Percentiles rank a stretch among this genome's conserved stretches.
These are phyloP conservation scores for Amphiduros pacificus DNA, from an alignment of 2,888 invertebrate genomes.

Conservation along the genomic window DNA sequence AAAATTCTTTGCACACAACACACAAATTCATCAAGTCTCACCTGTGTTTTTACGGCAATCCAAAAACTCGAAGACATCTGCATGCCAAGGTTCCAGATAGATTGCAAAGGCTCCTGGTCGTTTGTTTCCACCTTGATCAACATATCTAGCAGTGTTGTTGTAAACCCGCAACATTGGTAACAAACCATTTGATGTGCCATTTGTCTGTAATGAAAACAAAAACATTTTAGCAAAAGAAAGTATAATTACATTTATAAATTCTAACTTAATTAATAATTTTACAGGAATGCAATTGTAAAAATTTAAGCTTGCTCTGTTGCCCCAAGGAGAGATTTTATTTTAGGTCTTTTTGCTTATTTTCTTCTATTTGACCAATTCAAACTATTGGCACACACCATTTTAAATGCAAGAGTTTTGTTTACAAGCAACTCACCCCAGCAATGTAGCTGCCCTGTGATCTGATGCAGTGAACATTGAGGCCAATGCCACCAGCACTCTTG, in stretches of 20 bases:
- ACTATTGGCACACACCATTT: too few relatives aligned
- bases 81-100: constrained; percentile 98
- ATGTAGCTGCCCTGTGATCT: constrained; percentile 89
- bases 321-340: too few relatives aligned
- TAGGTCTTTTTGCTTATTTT: too few relatives aligned
- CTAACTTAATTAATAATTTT: too few relatives aligned
- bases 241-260: background rate
- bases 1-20: background rate
- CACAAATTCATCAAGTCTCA: constrained; percentile 66
- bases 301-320: too few relatives aligned
- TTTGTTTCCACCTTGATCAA: constrained; percentile 96
- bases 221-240: background rate
- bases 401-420: too few relatives aligned
- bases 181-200: constrained; percentile 91
- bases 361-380: too few relatives aligned
- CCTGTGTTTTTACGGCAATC: constrained; percentile 89
- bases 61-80: constrained; percentile 92
- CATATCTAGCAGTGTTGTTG: constrained; percentile 92
- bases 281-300: too few relatives aligned
- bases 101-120: constrained; percentile 96
- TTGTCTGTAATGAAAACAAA: constrained; percentile 65
- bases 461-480: constrained; percentile 93
- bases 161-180: constrained; percentile 92
- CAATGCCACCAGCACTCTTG: constrained; percentile 96
- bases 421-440: constrained; percentile 72